Conservation (phyloP, 30 jellyfish, hydroid and myxozoan species). For the Hydra vulgaris region DNA sequence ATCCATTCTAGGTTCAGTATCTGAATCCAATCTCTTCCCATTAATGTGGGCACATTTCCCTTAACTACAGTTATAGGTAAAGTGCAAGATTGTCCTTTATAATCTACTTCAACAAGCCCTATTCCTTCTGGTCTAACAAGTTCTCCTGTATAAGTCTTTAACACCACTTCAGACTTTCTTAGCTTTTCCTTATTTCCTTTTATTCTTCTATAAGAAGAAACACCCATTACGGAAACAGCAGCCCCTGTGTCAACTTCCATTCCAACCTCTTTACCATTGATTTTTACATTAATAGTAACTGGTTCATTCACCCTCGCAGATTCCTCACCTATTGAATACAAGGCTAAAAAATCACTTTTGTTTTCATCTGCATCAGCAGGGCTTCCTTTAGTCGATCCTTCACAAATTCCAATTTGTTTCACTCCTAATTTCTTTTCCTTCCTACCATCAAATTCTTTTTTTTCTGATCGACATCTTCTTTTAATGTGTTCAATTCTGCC, state of each 20-base stretch:
- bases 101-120: conserved; percentile 12
- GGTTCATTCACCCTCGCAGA: conserved; percentile 1
- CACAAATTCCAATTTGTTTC: background rate
- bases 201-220: background rate
- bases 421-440: background rate
- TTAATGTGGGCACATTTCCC: conserved; percentile 25
- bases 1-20: conserved; percentile 19
- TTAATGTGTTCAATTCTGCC: conserved; percentile 12
- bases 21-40: conserved; percentile 30
- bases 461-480: conserved; percentile 1
- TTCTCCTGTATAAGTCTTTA: conserved; percentile 31
- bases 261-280: conserved; percentile 8
- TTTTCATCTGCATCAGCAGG: background rate
- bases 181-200: conserved; percentile 1
- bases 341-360: conserved; percentile 16
- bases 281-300: background rate
- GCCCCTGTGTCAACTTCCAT: conserved; percentile 43
- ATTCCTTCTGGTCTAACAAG: conserved; percentile 7
- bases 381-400: background rate
- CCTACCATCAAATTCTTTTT: background rate
- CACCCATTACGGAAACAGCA: conserved; percentile 23
- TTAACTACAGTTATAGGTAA: background rate
- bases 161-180: conserved; percentile 11
- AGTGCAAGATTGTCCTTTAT: conserved; percentile 11
- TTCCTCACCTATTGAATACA: background rate